Evolutionary conservation across 1,140 invertebrate genomes (phyloP).

Genomic region (Diorhabda elongata): DNA sequence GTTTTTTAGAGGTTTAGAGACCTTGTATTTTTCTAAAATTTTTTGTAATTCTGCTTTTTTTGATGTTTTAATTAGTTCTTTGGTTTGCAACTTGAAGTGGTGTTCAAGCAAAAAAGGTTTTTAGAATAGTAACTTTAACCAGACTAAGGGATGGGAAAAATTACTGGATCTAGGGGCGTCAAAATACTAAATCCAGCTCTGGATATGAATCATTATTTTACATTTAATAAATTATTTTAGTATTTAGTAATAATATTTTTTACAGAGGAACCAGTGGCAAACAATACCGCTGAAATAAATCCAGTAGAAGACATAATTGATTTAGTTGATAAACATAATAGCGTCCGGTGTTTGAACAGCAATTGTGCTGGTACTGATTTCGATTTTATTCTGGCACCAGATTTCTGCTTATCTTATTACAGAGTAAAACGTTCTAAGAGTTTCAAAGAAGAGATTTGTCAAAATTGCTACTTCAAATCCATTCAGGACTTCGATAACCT

Average conservation of each 20-base stretch:
- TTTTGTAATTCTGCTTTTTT: too few species aligned
- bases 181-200: too few species aligned
- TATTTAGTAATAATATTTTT: neutral
- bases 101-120: too few species aligned
- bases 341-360: constrained; percentile 54
- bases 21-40: too few species aligned
- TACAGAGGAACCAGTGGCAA: neutral
- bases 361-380: constrained; percentile 48
- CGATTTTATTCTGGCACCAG: constrained; percentile 49
- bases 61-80: too few species aligned
- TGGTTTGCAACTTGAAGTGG: too few species aligned
- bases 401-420: constrained; percentile 53
- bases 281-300: neutral
- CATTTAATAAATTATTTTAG: too few species aligned
- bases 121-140: too few species aligned
- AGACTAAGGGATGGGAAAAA: too few species aligned
- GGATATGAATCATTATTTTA: too few species aligned
- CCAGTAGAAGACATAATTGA: constrained; percentile 37
- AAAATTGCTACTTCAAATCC: constrained; percentile 49
- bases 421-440: constrained; percentile 47
- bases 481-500: constrained; percentile 40
- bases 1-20: too few species aligned
- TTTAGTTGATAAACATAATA: constrained; percentile 36
- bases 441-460: constrained; percentile 50
- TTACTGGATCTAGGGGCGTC: too few species aligned